Conservation (phyloP, 2,113 vertebrate species). For the Bungarus multicinctus region DNA sequence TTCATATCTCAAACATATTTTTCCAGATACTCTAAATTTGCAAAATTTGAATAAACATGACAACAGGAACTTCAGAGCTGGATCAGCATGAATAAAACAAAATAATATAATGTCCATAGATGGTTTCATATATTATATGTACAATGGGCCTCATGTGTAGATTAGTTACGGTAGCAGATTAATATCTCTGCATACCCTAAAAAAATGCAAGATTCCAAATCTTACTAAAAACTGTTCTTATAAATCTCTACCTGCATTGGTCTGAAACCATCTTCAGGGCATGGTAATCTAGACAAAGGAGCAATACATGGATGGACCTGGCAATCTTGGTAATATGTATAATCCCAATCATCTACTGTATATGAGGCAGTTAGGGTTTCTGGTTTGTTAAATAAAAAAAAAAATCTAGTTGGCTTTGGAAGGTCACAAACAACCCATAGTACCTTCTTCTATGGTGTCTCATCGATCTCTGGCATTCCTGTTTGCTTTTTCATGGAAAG, state of each 20-base stretch:
- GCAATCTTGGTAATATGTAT: not conserved
- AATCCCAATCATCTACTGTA: not conserved
- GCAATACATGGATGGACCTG: not conserved
- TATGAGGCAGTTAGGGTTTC: not conserved
- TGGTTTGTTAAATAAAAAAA: not conserved
- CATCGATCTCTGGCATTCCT: not conserved
- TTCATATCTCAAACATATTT: not conserved
- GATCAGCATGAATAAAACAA: not conserved
- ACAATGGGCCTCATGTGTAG: not conserved
- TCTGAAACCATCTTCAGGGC: not conserved
- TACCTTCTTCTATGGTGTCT: not conserved
- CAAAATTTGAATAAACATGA: not conserved
- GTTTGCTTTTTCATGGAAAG: not conserved
- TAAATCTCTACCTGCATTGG: not conserved
- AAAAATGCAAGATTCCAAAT: not conserved
- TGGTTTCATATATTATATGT: not conserved
- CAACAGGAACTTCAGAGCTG: not conserved
- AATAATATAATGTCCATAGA: not conserved
- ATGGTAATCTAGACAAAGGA: not conserved
- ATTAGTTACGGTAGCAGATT: not conserved
- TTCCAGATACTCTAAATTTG: not conserved
- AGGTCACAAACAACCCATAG: not conserved
- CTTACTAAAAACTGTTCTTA: not conserved
- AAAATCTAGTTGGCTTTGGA: not conserved
- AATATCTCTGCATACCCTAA: not conserved